Conservation (phyloP, 1,140 invertebrate genomes). For the Eumaeus atala region DNA sequence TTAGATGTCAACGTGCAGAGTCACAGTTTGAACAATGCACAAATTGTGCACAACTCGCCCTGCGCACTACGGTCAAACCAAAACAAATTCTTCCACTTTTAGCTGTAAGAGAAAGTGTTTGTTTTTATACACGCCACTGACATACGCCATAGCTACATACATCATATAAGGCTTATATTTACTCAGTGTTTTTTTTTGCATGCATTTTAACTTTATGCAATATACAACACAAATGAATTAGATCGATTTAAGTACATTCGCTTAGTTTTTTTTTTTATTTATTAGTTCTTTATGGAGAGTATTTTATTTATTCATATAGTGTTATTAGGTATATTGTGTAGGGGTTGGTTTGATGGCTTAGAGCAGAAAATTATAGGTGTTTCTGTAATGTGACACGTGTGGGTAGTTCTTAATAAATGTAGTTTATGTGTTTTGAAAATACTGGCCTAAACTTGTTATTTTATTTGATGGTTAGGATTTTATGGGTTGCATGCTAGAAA, state of each 20-base stretch:
- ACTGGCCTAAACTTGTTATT: constrained; percentile 5
- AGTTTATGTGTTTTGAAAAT: constrained; percentile 5
- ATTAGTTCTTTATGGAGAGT: constrained; percentile 17
- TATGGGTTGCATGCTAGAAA: constrained; percentile 3
- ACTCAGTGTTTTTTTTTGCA: constrained; percentile 8
- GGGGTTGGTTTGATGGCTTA: constrained; percentile 19
- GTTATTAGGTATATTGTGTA: constrained; percentile 16
- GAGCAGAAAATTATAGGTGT: not conserved
- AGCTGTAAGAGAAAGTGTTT: constrained; percentile 18
- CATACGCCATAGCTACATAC: constrained; percentile 12
- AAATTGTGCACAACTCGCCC: constrained; percentile 6
- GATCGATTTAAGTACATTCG: constrained; percentile 18
- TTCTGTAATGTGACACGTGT: not conserved
- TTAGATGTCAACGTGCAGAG: not conserved
- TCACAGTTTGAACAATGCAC: constrained; percentile 5
- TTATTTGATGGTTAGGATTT: constrained; percentile 3
- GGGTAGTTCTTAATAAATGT: not conserved
- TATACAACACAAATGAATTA: constrained; percentile 14
- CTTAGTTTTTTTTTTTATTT: constrained; percentile 15
- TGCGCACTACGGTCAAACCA: constrained; percentile 14
- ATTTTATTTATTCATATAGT: constrained; percentile 20
- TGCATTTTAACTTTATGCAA: constrained; percentile 12
- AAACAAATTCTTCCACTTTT: constrained; percentile 19
- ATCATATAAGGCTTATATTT: constrained; percentile 14
- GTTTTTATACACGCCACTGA: constrained; percentile 11